Base-by-base conservation (phyloP, 1,140 invertebrate genomes). In the Stenopsyche tienmushanensis region DNA sequence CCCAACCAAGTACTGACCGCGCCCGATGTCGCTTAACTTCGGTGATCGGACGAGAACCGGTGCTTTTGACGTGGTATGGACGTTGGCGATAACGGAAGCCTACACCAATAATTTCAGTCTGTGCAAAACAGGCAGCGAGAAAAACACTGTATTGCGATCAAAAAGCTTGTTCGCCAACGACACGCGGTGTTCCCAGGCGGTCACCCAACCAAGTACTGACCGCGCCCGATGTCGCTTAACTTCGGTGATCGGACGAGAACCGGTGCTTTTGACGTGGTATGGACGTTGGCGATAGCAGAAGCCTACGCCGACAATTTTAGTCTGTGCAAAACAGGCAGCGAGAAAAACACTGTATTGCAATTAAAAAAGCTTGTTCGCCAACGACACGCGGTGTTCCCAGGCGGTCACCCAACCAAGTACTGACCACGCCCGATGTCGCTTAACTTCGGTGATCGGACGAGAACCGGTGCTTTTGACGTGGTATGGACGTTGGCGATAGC, bases 201-300 rank as follows among this genome's bases (percentile, higher is more conserved):
- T 65, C 64, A 65, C 64, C 64, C 57, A 66, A 60, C 57, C 57
- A 66, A 66, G 64, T 66, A 66, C 55, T 66, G 39, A 60, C 58
- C 57, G 57, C 57, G 47, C 57, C 57, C 49, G 62, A 66, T 60
- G 57, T 62, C 62, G 64, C 64, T 66, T 66, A 60, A 60, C 57
- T 66, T 66, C 64, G 64, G 64, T 66, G 64, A 66, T 66, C 64
- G 55, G 55, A 66, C 64, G 64, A 66, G 64, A 66, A 66, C 64
- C 63, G 63, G 63, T 65, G 63, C 26, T 47, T 65, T 65, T 41
- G 58, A 58, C 63, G 23, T 65, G 44, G 63, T 65, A 65, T 65
- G 63, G 63, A 44, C 62, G 62, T 64, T 64, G 62, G 50, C 50
- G 29, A 34, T n/a, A n/a, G n/a, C n/a, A n/a, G n/a, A n/a, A n/a